These are phyloP conservation scores for Mesochorus sp. DNA, from an alignment of 2,888 invertebrate species.

Conservation along the genomic window DNA sequence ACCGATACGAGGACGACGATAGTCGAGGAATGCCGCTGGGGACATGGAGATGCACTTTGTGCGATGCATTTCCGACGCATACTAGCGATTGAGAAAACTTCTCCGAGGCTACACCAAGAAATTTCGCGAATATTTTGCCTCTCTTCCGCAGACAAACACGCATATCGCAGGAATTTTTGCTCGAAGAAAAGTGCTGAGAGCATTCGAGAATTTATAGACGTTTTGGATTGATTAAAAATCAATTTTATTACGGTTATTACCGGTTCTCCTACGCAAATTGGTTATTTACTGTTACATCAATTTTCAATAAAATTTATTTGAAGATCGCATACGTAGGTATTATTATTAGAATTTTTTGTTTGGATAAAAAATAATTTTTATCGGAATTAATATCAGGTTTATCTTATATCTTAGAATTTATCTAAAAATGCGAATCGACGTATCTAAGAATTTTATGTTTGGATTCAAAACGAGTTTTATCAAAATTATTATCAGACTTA, in stretches of 20 bases:
- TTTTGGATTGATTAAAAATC: not conserved
- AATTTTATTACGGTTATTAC: not conserved
- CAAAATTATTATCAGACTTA: too few relatives aligned
- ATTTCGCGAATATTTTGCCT: constrained; percentile 8
- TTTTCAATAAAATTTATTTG: too few relatives aligned
- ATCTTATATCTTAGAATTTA: too few relatives aligned
- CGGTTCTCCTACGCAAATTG: too few relatives aligned
- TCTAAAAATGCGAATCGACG: too few relatives aligned
- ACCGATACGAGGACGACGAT: constrained; percentile 37
- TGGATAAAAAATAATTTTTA: too few relatives aligned
- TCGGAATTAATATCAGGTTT: too few relatives aligned
- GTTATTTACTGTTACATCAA: too few relatives aligned
- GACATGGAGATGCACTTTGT: constrained; percentile 62
- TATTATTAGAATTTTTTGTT: too few relatives aligned
- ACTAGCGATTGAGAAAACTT: constrained; percentile 9
- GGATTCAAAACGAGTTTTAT: too few relatives aligned
- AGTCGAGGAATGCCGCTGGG: constrained; percentile 50
- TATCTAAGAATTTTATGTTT: too few relatives aligned
- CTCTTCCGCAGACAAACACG: not conserved
- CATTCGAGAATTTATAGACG: not conserved
- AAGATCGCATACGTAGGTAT: too few relatives aligned
- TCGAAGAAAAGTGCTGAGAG: not conserved
- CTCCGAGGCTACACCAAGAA: not conserved
- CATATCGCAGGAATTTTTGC: not conserved
- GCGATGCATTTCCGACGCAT: constrained; percentile 19